phyloP scores from a whole-genome alignment of 2,888 invertebrate species.

The Iselma pallidipennis region DNA sequence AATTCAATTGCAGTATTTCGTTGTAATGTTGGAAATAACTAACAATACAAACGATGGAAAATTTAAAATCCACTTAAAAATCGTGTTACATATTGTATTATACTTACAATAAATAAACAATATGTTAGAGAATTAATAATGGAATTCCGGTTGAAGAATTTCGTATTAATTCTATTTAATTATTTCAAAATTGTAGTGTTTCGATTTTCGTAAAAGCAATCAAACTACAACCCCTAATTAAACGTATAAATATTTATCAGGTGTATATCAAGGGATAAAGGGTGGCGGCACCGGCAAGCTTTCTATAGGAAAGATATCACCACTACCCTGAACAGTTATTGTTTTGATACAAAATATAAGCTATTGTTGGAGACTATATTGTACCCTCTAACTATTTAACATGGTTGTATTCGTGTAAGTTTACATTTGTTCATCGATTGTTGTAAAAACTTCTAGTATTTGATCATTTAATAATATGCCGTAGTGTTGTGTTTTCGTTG shows the following conservation, averaged over 20 bases:
- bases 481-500: constrained; percentile 8
- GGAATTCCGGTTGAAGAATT: too few relatives aligned
- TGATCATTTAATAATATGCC: background rate
- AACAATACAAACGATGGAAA: background rate
- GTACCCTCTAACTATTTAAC: constrained; percentile 1
- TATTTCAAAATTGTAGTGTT: too few relatives aligned
- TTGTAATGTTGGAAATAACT: background rate
- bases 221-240: background rate
- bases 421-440: background rate
- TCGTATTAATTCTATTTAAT: too few relatives aligned
- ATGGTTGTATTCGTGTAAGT: background rate
- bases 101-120: too few relatives aligned
- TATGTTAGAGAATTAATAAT: too few relatives aligned
- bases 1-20: background rate
- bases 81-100: too few relatives aligned
- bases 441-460: background rate
- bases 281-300: background rate
- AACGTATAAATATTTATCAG: background rate
- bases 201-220: background rate
- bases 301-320: background rate
- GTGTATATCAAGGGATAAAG: background rate
- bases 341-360: constrained; percentile 16
- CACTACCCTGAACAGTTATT: constrained; percentile 1
- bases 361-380: constrained; percentile 11
- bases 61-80: background rate